phyloP scores from a whole-genome alignment of 2,888 invertebrate species.

The Drosophila phalerata region DNA sequence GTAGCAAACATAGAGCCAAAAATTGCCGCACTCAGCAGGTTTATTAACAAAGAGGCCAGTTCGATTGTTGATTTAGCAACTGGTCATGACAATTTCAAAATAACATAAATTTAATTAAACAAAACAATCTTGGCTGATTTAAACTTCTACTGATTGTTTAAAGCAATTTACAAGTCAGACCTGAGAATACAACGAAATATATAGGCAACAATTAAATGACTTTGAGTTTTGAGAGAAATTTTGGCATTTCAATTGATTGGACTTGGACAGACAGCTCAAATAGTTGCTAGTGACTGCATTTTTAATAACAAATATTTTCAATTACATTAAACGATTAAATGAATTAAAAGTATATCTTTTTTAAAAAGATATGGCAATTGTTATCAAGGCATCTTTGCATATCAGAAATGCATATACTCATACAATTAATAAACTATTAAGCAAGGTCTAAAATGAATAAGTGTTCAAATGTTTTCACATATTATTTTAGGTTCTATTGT shows the following conservation, averaged over 20 bases:
- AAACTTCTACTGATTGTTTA: slow-evolving; percentile 8
- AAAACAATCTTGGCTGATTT: background rate
- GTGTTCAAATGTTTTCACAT: slow-evolving; percentile 56
- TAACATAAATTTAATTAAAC: slow-evolving; percentile 39
- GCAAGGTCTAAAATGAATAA: slow-evolving; percentile 52
- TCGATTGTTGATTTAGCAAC: slow-evolving; percentile 50
- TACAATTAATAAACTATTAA: slow-evolving; percentile 37
- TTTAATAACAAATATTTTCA: slow-evolving; percentile 16
- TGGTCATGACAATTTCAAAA: slow-evolving; percentile 56
- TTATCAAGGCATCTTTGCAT: slow-evolving; percentile 75
- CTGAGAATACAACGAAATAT: slow-evolving; percentile 55
- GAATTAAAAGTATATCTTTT: slow-evolving; percentile 26
- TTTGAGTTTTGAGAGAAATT: background rate
- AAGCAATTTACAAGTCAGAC: slow-evolving; percentile 18
- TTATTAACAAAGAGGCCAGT: slow-evolving; percentile 41
- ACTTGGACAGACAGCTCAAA: slow-evolving; percentile 38
- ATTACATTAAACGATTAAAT: slow-evolving; percentile 24
- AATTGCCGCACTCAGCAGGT: slow-evolving; percentile 47
- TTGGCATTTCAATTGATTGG: slow-evolving; percentile 4
- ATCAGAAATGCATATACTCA: slow-evolving; percentile 55
- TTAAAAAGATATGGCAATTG: slow-evolving; percentile 62
- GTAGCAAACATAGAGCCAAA: slow-evolving; percentile 55
- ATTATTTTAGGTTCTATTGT: slow-evolving; percentile 48
- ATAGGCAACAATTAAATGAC: slow-evolving; percentile 4
- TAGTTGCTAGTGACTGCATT: slow-evolving; percentile 37